Evolutionary conservation across 2,797 vertebrate genomes (phyloP), one percentile per base, ranked within the genome.

Genomic region (Garrulus glandarius): DNA sequence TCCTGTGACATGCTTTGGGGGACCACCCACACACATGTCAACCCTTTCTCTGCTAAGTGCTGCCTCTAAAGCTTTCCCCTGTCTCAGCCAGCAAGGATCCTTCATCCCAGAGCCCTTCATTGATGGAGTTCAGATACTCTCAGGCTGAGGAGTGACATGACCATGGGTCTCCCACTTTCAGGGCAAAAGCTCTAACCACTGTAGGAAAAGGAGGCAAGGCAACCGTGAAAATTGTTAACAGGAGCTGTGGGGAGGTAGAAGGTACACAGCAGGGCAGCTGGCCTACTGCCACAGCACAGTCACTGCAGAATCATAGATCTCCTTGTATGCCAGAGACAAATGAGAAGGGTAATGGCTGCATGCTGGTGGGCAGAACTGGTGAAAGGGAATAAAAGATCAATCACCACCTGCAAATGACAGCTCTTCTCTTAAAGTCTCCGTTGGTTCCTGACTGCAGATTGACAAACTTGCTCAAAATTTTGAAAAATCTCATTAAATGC

Each of bases 1-100:
- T 92, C 55, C 79, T 84, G 50, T 92, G 92, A 93, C 92, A 76
- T 78, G 92, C 82, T 85, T 83, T 3, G 5, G 52, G 70, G 50
- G 93, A 93, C 95, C 95, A 96, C 87, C 72, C 92, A 10, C 87
- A 84, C 39, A 78, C 79, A 89, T 1, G 17, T 89, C 91, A 93
- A 64, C 57, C 65, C 76, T 47, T 83, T 80, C 80, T 87, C 75
- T 91, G n/a, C 9, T 32, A 72, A 92, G 17, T 47, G 39, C n/a
- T 4, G 27, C 59, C 41, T 53, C 53, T 59, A 83, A 71, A 91
- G 75, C 64, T 39, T 71, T 77, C n/a, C 53, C 39, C 37, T 36
- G 30, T 15, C 32, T 84, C 52, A 80, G 72, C 23, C 71, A 92
- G 65, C 50, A 83, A 80, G 39, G 43, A 79, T 76, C 61, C 36